phyloP scores from a whole-genome alignment of 2,113 vertebrate genomes.

The Neodon shergylaensis region DNA sequence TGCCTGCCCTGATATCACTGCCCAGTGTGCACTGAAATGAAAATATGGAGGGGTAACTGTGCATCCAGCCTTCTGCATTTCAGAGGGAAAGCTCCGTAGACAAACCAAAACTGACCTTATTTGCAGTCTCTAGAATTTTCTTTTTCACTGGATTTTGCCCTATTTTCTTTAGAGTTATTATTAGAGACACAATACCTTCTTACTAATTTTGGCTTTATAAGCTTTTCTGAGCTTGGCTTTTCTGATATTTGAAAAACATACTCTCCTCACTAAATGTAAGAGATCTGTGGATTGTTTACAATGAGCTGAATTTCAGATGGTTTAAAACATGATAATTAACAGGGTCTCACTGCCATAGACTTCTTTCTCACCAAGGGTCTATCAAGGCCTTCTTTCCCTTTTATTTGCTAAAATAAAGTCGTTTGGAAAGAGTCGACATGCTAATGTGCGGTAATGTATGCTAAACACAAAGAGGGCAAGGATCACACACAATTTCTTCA shows the following conservation, averaged over 20 bases:
- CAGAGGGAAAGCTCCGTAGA: background rate
- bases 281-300: constrained; percentile 1
- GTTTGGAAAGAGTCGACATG: constrained; percentile 72
- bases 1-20: background rate
- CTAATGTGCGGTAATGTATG: constrained; percentile 86
- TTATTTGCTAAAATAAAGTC: constrained; percentile 80
- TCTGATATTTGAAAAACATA: constrained; percentile 37
- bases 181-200: background rate
- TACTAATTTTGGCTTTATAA: constrained; percentile 28
- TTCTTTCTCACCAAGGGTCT: background rate
- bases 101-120: background rate
- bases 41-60: background rate
- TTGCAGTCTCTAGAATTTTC: background rate
- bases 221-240: constrained; percentile 26
- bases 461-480: constrained; percentile 83
- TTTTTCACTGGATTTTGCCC: background rate
- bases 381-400: constrained; percentile 48
- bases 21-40: background rate
- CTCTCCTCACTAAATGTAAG: constrained; percentile 15
- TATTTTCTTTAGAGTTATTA: background rate
- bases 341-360: background rate
- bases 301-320: constrained; percentile 26
- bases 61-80: background rate
- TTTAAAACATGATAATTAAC: constrained; percentile 34
- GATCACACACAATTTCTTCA: constrained; percentile 85